Conservation (phyloP, 2,113 vertebrate species). For the Phocoena phocoena region DNA sequence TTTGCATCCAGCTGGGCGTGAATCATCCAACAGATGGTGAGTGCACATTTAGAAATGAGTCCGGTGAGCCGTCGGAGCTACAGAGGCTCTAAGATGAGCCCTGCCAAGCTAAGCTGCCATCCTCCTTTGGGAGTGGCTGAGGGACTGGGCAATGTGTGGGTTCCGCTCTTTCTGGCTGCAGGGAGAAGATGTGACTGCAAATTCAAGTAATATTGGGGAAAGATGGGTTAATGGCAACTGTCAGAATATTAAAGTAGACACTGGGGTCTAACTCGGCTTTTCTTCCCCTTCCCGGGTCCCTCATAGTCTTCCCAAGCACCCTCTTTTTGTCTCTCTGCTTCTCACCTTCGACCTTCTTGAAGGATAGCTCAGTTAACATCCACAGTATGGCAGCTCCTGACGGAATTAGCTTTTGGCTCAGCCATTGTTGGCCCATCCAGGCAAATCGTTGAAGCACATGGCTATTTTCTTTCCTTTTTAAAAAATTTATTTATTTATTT, state of each 20-base stretch:
- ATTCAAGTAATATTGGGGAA: neutral
- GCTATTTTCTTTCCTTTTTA: neutral
- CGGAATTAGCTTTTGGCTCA: neutral
- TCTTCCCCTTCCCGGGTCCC: neutral
- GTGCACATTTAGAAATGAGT: constrained; percentile 22
- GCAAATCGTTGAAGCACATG: neutral
- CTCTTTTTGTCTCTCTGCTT: neutral
- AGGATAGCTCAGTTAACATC: neutral
- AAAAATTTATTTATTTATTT: neutral
- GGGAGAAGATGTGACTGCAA: neutral
- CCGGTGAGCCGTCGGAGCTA: neutral
- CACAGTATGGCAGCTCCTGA: neutral
- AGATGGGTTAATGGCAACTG: too few species aligned
- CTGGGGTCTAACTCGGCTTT: neutral
- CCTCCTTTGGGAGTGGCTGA: neutral
- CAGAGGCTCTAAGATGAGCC: neutral
- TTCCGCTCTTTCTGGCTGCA: neutral
- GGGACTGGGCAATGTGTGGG: neutral
- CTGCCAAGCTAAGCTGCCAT: neutral
- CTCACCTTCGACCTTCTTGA: neutral
- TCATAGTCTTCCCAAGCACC: neutral
- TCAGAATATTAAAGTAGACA: neutral
- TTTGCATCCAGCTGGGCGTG: neutral
- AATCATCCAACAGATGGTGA: constrained; percentile 60
- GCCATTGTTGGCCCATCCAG: neutral